Percentiles rank a stretch among this genome's conserved stretches.
Conservation (phyloP, 2,888 invertebrate genomes). For the Acrobasis suavella region DNA sequence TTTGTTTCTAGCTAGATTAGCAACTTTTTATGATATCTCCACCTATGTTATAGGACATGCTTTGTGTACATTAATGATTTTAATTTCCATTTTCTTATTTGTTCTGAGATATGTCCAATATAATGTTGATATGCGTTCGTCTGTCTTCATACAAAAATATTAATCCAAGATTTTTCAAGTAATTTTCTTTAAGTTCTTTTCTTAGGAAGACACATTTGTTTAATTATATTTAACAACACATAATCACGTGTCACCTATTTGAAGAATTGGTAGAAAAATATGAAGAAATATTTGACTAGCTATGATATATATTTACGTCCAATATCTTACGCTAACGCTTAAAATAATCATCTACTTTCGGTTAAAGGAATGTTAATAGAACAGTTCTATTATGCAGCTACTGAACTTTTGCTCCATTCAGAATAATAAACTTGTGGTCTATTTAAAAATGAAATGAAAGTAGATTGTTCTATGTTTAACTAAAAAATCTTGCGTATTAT, state of each 20-base stretch:
- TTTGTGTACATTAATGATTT: neutral
- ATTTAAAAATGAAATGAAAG: neutral
- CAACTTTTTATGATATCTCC: conserved; percentile 6
- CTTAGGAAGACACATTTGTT: conserved; percentile 23
- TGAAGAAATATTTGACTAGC: conserved; percentile 67
- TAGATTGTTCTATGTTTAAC: too few relatives aligned
- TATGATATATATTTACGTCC: conserved; percentile 45
- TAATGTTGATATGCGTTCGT: conserved; percentile 24
- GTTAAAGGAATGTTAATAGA: conserved; percentile 30
- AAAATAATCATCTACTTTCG: conserved; percentile 39
- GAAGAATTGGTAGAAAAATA: conserved; percentile 72
- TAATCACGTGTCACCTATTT: conserved; percentile 59
- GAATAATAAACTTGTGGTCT: neutral
- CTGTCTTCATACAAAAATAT: conserved; percentile 10
- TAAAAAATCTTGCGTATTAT: too few relatives aligned
- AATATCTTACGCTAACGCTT: conserved; percentile 49
- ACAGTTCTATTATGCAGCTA: conserved; percentile 6
- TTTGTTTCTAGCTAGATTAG: conserved; percentile 28
- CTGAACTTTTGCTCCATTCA: neutral
- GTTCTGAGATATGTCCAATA: conserved; percentile 24
- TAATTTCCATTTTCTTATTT: neutral
- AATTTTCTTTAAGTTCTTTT: conserved; percentile 6
- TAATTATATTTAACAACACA: conserved; percentile 33
- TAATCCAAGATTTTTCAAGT: neutral
- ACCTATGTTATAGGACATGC: neutral